These are phyloP conservation scores for Limnothrissa miodon DNA, from an alignment of 2,113 vertebrate genomes.

Conservation along the genomic window DNA sequence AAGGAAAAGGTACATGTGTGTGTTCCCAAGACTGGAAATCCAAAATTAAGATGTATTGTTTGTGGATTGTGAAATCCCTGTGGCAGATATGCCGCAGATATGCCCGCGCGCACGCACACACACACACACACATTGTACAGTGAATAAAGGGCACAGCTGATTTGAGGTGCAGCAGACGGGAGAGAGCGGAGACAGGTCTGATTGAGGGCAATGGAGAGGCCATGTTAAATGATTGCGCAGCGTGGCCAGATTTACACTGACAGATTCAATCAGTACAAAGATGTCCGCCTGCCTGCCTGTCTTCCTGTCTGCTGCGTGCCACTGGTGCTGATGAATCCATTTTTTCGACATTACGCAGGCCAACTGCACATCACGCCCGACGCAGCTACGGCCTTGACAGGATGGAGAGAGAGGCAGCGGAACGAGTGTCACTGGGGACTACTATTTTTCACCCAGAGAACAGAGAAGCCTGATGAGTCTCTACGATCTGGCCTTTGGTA, in stretches of 20 bases:
- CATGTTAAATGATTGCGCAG: slow-evolving; percentile 53
- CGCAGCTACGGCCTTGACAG: not conserved
- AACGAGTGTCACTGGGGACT: not conserved
- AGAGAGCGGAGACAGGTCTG: slow-evolving; percentile 44
- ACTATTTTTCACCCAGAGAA: not conserved
- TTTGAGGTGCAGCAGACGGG: slow-evolving; percentile 28
- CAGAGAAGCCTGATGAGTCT: not conserved
- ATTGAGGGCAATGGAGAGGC: slow-evolving; percentile 53
- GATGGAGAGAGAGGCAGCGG: not conserved
- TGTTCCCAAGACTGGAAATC: not conserved
- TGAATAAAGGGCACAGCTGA: not conserved
- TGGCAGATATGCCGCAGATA: not conserved
- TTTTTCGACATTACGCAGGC: slow-evolving; percentile 45
- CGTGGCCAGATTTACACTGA: slow-evolving; percentile 60
- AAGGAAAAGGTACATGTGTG: not conserved
- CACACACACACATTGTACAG: not conserved
- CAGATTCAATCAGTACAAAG: slow-evolving; percentile 61
- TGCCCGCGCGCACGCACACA: too few species aligned
- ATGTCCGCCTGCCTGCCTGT: slow-evolving; percentile 43
- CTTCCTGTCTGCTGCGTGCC: slow-evolving; percentile 22
- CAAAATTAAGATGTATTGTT: not conserved
- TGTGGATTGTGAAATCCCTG: not conserved
- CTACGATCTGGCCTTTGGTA: not conserved
- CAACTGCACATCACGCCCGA: slow-evolving; percentile 16
- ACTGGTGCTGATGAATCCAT: slow-evolving; percentile 58